Evolutionary conservation across 2,113 vertebrate genomes (phyloP), one percentile per base, ranked within the genome.

Genomic region (Sebastes schlegelii): DNA sequence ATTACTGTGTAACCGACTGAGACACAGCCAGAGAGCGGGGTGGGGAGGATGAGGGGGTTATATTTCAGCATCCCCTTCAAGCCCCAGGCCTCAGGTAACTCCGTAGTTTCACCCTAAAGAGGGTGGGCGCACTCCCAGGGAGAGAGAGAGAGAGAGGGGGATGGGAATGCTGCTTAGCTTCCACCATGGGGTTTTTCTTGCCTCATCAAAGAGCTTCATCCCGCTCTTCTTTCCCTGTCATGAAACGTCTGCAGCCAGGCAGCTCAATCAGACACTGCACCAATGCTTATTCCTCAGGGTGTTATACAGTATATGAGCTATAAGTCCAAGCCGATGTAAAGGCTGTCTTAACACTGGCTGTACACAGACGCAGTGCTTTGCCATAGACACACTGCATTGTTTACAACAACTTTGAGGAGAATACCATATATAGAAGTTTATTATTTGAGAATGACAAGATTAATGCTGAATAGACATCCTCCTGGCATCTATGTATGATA

Each of bases 231-330:
- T 86, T 88, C 34, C 43, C 72, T 84, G 65, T 78, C 70, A 78
- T 55, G 71, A 88, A 86, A 46, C 43, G 48, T 89, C 86, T 87
- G 87, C 86, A 88, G 79, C 72, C 80, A 75, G 66, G 76, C 86
- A 86, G 84, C 89, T 91, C 87, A 88, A 85, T 91, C 89, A 89
- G 77, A 84, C 73, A 73, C 68, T 81, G 82, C 83, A 79, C 76
- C 85, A 85, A 51, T 84, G 82, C 83, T 87, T 85, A 85, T 78
- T 91, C 90, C 87, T 89, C 0, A 49, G 88, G 88, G 90, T 79
- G 57, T 88, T 88, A 26, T 90, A 87, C 82, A 90, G 85, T 79
- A 86, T 72, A 88, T 79, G 80, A 73, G 68, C 74, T 86, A 78
- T 70, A 81, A 82, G 79, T 72, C 77, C 79, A 74, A 88, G 75